Percentiles rank a stretch among this genome's conserved stretches.
phyloP scores from a whole-genome alignment of 2,113 vertebrate species.

The Carassius auratus region DNA sequence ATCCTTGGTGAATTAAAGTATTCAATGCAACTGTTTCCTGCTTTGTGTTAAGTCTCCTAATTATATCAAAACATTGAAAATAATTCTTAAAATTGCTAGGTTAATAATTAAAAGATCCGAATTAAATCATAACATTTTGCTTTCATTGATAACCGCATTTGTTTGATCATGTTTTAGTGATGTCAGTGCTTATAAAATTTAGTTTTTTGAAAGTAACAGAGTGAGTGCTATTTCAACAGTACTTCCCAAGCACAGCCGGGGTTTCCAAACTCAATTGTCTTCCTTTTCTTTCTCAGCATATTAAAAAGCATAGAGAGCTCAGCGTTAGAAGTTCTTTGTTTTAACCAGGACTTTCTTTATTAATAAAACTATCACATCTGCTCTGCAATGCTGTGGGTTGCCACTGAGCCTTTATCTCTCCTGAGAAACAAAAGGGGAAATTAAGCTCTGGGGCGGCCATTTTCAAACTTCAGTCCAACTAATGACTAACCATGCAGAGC shows the following conservation, averaged over 20 bases:
- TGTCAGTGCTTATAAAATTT: neutral
- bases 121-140: neutral
- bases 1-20: neutral
- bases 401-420: conserved; percentile 50
- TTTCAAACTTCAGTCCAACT: conserved; percentile 46
- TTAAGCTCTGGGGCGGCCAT: conserved; percentile 46
- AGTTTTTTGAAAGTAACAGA: neutral
- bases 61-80: neutral
- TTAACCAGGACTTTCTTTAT: conserved; percentile 41
- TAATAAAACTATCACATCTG: conserved; percentile 57
- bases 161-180: neutral
- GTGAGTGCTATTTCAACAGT: neutral
- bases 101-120: neutral
- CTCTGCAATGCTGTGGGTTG: conserved; percentile 47
- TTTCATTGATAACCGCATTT: neutral
- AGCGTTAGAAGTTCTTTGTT: conserved; percentile 21
- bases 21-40: neutral
- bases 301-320: conserved; percentile 18
- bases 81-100: neutral
- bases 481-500: conserved; percentile 53
- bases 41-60: neutral
- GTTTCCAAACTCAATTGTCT: conserved; percentile 21
- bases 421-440: conserved; percentile 55
- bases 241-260: conserved; percentile 2
- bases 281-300: conserved; percentile 14